Conservation (phyloP, 2,113 vertebrate species). For the Gobius niger region DNA sequence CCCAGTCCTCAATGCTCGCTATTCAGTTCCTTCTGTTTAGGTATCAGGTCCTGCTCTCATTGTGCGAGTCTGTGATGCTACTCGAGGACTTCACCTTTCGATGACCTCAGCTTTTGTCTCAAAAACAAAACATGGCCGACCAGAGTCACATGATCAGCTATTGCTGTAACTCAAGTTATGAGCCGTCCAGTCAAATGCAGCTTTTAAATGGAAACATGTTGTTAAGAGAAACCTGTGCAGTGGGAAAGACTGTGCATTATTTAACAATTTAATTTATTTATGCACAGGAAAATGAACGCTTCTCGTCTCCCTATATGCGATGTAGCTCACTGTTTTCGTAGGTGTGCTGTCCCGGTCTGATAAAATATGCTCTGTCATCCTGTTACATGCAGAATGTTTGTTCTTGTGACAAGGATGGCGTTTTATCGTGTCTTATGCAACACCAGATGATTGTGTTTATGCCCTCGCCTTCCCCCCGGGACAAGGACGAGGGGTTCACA, state of each 20-base stretch:
- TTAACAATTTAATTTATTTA: slow-evolving; percentile 2
- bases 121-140: neutral
- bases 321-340: slow-evolving; percentile 23
- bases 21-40: neutral
- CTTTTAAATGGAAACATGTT: neutral
- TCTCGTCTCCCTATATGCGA: slow-evolving; percentile 2
- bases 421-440: slow-evolving; percentile 31
- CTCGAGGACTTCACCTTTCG: neutral
- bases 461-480: slow-evolving; percentile 25
- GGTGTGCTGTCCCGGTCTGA: neutral
- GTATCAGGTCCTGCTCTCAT: neutral
- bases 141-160: neutral
- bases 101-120: neutral
- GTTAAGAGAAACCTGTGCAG: neutral
- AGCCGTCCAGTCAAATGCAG: neutral
- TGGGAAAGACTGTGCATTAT: neutral
- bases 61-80: neutral
- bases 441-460: slow-evolving; percentile 1
- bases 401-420: slow-evolving; percentile 11
- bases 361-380: neutral
- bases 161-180: neutral
- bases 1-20: neutral
- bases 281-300: neutral
- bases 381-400: neutral
- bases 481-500: slow-evolving; percentile 3